Evolutionary conservation across 2,113 vertebrate species (phyloP), one percentile per base, ranked within the genome.

Genomic region (Cricetomys ansorgei): DNA sequence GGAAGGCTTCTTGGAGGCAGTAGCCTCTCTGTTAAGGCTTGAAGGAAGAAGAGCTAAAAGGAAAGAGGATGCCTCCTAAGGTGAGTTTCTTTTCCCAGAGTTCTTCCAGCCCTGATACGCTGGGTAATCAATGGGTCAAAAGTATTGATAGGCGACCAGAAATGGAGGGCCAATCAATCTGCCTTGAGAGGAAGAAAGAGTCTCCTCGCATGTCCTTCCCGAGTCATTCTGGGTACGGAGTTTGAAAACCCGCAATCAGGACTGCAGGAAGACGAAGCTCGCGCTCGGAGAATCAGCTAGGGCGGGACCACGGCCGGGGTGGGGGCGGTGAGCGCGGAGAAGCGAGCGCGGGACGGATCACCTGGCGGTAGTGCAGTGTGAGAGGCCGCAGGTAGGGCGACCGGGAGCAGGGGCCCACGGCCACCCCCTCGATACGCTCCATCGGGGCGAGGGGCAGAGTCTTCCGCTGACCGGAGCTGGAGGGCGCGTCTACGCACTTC

Each of bases 301-400:
- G n/a, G 11, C 9, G 19, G 43, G 45, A 4, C 5, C 21, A 34
- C 0, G 57, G 29, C 1, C 0, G 40, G 34, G 16, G 34, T 5
- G 43, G 50, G 17, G 59, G 23, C 0, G 25, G 19, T 21, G 86
- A 16, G 25, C 27, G 8, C 37, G 34, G 1, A 40, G 50, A 29
- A 27, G 73, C n/a, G 29, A 4, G 29, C 11, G 17, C 25, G 9
- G 15, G 64, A 50, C 55, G 6, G 11, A 99, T 99, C 98, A 99
- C 99, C 99, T 99, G 99, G 97, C 98, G 99, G 79, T 99, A 99
- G 91, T 98, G 98, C 92, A 99, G 98, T 97, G 98, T 98, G 96
- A 99, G 97, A 65, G 99, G 99, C 88, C 98, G 98, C 98, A 99
- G 97, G 86, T 99, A 99, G 85, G 98, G 97, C 48, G 99, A 99